phyloP scores from a whole-genome alignment of 2,888 invertebrate species.

The Acanthosepion lycidas region DNA sequence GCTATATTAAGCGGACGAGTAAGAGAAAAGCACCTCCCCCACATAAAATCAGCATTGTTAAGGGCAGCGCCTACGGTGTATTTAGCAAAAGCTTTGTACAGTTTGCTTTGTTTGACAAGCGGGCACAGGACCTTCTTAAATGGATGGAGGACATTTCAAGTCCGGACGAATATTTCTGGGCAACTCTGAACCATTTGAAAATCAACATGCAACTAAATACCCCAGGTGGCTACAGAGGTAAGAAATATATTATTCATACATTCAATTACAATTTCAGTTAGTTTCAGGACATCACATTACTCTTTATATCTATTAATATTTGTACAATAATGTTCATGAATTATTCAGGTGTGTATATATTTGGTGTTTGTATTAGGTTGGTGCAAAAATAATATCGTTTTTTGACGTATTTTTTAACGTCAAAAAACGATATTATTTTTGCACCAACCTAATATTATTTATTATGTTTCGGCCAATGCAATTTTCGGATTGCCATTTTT shows the following conservation, averaged over 20 bases:
- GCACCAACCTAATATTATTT: no score
- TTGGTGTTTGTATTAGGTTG: no score
- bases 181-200: conserved; percentile 69
- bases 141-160: conserved; percentile 69
- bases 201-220: conserved; percentile 64
- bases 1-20: conserved; percentile 54
- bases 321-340: no score
- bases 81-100: conserved; percentile 71
- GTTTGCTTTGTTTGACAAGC: conserved; percentile 64
- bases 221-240: conserved; percentile 71
- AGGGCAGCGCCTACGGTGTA: conserved; percentile 73
- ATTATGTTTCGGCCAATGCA: no score
- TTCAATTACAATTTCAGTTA: no score
- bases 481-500: no score
- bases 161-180: conserved; percentile 74
- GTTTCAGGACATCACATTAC: no score
- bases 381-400: no score
- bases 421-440: no score
- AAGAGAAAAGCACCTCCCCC: conserved; percentile 56
- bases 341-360: no score
- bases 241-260: background rate
- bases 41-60: conserved; percentile 62
- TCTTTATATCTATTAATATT: no score
- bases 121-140: conserved; percentile 66
- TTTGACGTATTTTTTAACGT: no score